phyloP scores from a whole-genome alignment of 2,113 vertebrate genomes.

The Alouatta palliata region DNA sequence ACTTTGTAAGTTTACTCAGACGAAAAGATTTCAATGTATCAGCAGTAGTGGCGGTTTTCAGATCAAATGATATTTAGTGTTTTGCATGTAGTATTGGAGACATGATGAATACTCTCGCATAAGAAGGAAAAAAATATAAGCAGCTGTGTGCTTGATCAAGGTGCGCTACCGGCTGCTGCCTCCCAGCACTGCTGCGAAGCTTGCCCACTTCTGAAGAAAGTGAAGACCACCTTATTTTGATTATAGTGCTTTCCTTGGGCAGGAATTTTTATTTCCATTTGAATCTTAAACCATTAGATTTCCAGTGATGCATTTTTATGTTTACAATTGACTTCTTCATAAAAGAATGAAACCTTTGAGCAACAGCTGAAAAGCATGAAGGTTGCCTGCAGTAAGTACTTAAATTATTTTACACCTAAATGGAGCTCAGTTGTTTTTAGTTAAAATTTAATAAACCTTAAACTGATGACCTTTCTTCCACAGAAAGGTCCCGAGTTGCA shows the following conservation, averaged over 20 bases:
- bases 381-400: slow-evolving; percentile 84
- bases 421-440: slow-evolving; percentile 85
- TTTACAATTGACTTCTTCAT: slow-evolving; percentile 88
- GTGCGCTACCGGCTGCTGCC: slow-evolving; percentile 62
- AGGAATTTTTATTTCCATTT: slow-evolving; percentile 86
- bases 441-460: slow-evolving; percentile 89
- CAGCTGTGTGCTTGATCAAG: slow-evolving; percentile 11
- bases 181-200: slow-evolving; percentile 57
- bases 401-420: slow-evolving; percentile 87
- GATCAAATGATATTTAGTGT: neutral
- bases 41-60: neutral
- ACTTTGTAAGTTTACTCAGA: slow-evolving; percentile 69
- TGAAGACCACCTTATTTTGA: slow-evolving; percentile 81
- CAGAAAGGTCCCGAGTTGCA: slow-evolving; percentile 79
- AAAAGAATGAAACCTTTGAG: slow-evolving; percentile 85
- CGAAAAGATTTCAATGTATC: neutral
- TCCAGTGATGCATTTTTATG: slow-evolving; percentile 88
- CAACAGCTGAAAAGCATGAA: slow-evolving; percentile 84
- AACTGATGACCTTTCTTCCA: slow-evolving; percentile 85
- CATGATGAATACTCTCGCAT: neutral
- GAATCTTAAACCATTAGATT: slow-evolving; percentile 86
- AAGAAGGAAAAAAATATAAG: neutral
- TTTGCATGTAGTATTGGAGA: neutral
- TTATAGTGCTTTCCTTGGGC: slow-evolving; percentile 84
- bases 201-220: slow-evolving; percentile 65